Evolutionary conservation across 64 coral and sea anemone genomes (phyloP), one percentile per base, ranked within the genome.

Genomic region (Pocillopora verrucosa): DNA sequence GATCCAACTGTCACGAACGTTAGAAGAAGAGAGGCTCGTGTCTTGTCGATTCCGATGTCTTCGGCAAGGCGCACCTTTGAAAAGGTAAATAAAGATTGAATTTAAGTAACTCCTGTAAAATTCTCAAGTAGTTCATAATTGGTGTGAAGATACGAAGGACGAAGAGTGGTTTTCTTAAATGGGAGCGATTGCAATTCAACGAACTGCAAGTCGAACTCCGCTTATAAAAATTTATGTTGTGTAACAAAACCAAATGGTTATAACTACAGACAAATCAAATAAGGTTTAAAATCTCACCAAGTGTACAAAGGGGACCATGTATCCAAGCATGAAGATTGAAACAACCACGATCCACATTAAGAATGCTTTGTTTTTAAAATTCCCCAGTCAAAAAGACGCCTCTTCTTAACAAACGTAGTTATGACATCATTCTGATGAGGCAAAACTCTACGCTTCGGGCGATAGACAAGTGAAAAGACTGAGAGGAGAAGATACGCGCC

Each of bases 11-110:
- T 92, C 60, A 96, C 72, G 45, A 93, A 92, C 2, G 80, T 93
- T 10, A 93, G 20, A 2, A 96, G 94, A n/a, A 93, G 87, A 3
- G 94, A 92, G 10, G 94, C 94, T 5, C 65, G 60, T 10, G 86
- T 65, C 61, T 96, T 96, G 79, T 74, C 87, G 12, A 92, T 83
- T 41, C 94, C 94, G 58, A 96, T 45, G 51, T 96, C 94, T 70
- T 96, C 91, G 1, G 89, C 94, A 11, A 93, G 84, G 75, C 88
- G 88, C 56, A 96, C 88, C 94, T 96, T 30, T 86, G 76, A 70
- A 20, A 41, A 75, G 17, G 14, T 60, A 83, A 60, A 12, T 17
- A 84, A 5, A 56, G 74, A 11, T 14, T 17, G 64, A 4, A 20
- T 2, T 17, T 16, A 9, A 20, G 17, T 20, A 67, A 20, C 9